Percentiles rank a stretch among this genome's conserved stretches.
Evolutionary conservation across 2,888 invertebrate genomes (phyloP).

Genomic region (Hybos culiciformis): DNA sequence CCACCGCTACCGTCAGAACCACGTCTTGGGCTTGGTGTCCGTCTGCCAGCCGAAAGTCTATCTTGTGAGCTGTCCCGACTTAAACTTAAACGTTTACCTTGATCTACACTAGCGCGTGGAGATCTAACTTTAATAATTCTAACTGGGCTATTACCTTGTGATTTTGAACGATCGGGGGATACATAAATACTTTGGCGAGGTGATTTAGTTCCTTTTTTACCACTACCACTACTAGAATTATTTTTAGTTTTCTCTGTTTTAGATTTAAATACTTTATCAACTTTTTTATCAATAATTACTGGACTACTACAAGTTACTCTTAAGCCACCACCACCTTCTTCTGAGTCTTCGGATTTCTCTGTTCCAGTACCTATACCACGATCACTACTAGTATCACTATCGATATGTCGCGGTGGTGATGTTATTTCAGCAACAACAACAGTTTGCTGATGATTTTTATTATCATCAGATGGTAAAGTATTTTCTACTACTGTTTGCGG

Average conservation of each 20-base stretch:
- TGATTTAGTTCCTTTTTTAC: constrained; percentile 28
- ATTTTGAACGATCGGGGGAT: constrained; percentile 37
- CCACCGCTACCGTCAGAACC: constrained; percentile 32
- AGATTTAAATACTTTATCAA: constrained; percentile 34
- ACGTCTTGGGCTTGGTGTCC: constrained; percentile 32
- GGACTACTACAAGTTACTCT: constrained; percentile 1
- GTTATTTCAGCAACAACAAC: constrained; percentile 29
- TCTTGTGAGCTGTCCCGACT: constrained; percentile 32
- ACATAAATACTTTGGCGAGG: constrained; percentile 45
- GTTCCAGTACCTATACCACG: constrained; percentile 12
- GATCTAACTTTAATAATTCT: constrained; percentile 36
- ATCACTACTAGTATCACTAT: constrained; percentile 30
- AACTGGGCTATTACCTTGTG: constrained; percentile 33
- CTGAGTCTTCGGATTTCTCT: constrained; percentile 29
- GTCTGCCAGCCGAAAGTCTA: constrained; percentile 25
- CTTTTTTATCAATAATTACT: constrained; percentile 34
- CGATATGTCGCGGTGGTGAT: constrained; percentile 29
- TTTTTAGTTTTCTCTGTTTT: constrained; percentile 19
- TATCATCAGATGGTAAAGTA: constrained; percentile 15
- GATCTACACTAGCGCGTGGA: constrained; percentile 44
- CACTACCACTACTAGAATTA: constrained; percentile 14
- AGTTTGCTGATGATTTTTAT: constrained; percentile 15
- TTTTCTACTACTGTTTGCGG: constrained; percentile 34
- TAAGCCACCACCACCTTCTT: constrained; percentile 12
- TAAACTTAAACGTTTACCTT: constrained; percentile 25